These are phyloP conservation scores for Sarcophaga bullata DNA, from an alignment of 1,140 invertebrate genomes.

Conservation along the genomic window DNA sequence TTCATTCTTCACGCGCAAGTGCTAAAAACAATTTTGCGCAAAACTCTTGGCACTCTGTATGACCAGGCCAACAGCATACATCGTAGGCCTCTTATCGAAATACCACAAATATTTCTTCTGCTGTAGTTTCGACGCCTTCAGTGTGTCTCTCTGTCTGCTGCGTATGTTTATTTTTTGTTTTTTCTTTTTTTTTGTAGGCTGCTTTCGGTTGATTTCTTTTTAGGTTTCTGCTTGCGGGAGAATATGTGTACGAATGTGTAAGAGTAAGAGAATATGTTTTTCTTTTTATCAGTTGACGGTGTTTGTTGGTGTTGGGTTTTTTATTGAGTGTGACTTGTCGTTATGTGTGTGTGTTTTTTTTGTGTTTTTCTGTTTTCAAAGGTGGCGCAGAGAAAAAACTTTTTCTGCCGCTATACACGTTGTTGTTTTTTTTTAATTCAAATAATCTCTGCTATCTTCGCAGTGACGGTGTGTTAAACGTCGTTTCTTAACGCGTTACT, in stretches of 20 bases:
- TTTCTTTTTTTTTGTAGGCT: not conserved
- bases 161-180: not conserved
- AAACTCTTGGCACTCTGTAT: slow-evolving; percentile 63
- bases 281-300: slow-evolving; percentile 19
- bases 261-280: no score
- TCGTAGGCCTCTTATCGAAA: not conserved
- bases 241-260: not conserved
- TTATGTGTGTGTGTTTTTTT: no score
- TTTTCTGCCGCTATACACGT: not conserved
- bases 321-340: not conserved
- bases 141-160: not conserved
- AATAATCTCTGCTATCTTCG: no score
- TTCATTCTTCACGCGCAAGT: slow-evolving; percentile 31
- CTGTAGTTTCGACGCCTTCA: not conserved
- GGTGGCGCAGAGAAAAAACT: not conserved
- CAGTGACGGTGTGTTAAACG: not conserved
- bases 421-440: not conserved
- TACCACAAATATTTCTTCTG: slow-evolving; percentile 5
- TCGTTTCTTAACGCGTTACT: not conserved
- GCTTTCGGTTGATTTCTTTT: slow-evolving; percentile 12
- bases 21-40: slow-evolving; percentile 57
- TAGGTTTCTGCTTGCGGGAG: not conserved
- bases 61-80: slow-evolving; percentile 54
- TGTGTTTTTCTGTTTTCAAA: not conserved
- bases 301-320: slow-evolving; percentile 14